A percentile compares a stretch with the other conserved stretches of the same genome.
phyloP scores from a whole-genome alignment of 2,888 invertebrate genomes.

The Desoria tigrina region DNA sequence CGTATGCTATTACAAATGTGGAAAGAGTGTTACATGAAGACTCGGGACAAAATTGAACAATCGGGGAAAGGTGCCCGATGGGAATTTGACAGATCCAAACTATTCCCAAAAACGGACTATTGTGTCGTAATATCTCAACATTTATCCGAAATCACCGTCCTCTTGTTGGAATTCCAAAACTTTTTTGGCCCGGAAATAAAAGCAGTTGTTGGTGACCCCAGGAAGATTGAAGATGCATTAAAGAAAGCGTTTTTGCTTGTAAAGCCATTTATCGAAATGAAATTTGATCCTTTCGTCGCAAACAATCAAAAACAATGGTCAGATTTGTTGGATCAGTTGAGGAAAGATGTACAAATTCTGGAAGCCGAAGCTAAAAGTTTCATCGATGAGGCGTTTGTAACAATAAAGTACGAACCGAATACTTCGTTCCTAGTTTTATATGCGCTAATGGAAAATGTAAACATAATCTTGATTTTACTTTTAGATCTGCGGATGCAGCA shows the following conservation, averaged over 20 bases:
- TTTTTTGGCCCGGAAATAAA: constrained; percentile 85
- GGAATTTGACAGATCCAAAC: no score
- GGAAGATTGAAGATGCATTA: constrained; percentile 80
- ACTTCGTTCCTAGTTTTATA: constrained; percentile 56
- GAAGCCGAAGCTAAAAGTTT: constrained; percentile 81
- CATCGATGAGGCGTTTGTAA: constrained; percentile 81
- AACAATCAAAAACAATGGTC: constrained; percentile 84
- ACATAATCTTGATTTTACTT: no score
- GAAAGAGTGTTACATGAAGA: no score
- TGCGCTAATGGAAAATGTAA: no score
- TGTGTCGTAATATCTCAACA: no score
- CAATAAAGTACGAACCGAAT: no score
- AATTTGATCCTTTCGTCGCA: constrained; percentile 79
- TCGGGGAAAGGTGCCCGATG: no score
- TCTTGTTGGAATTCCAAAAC: constrained; percentile 82
- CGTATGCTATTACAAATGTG: no score
- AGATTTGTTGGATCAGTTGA: constrained; percentile 74
- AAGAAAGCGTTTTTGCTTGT: constrained; percentile 77
- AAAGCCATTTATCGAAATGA: constrained; percentile 72
- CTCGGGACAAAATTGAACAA: no score
- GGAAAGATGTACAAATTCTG: constrained; percentile 69
- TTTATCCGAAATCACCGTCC: constrained; percentile 65
- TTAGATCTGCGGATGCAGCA: constrained; percentile 77
- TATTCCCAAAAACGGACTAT: no score
- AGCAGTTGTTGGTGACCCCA: constrained; percentile 81